A percentile compares a stretch with the other conserved stretches of the same genome.
phyloP scores from a whole-genome alignment of 2,113 vertebrate genomes.

The Spea multiplicata region DNA sequence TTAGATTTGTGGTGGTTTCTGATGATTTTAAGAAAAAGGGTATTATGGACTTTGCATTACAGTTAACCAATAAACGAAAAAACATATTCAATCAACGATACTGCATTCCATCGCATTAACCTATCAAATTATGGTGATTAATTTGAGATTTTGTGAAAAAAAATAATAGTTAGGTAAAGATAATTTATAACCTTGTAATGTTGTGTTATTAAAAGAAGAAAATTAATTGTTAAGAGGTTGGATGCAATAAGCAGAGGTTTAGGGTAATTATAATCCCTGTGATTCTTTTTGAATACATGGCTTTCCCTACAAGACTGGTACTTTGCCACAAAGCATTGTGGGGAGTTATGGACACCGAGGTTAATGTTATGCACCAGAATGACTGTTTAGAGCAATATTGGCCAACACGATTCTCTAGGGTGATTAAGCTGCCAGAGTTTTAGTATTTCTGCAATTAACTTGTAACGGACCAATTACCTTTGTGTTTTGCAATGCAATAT shows the following conservation, averaged over 20 bases:
- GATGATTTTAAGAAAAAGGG: no score
- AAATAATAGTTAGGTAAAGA: slow-evolving; percentile 1
- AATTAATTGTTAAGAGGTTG: not conserved
- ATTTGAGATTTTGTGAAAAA: slow-evolving; percentile 7
- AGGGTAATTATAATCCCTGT: not conserved
- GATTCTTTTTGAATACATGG: not conserved
- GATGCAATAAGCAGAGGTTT: not conserved
- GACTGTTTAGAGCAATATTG: not conserved
- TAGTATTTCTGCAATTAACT: not conserved
- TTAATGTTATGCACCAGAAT: not conserved
- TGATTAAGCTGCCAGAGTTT: not conserved
- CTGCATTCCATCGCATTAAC: slow-evolving; percentile 11
- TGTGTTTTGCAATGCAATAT: not conserved
- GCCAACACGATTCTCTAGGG: not conserved
- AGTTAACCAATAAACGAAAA: not conserved
- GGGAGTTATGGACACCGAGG: not conserved
- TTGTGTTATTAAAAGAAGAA: slow-evolving; percentile 12
- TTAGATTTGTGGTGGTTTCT: no score
- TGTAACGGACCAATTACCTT: not conserved
- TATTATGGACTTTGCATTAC: not conserved
- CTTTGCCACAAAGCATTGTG: not conserved
- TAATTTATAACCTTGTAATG: slow-evolving; percentile 20
- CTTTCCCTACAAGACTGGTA: not conserved
- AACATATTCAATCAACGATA: slow-evolving; percentile 10
- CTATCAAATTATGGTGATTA: slow-evolving; percentile 8